These are phyloP conservation scores for Hylaeus volcanicus DNA, from an alignment of 1,140 invertebrate genomes.

Conservation along the genomic window DNA sequence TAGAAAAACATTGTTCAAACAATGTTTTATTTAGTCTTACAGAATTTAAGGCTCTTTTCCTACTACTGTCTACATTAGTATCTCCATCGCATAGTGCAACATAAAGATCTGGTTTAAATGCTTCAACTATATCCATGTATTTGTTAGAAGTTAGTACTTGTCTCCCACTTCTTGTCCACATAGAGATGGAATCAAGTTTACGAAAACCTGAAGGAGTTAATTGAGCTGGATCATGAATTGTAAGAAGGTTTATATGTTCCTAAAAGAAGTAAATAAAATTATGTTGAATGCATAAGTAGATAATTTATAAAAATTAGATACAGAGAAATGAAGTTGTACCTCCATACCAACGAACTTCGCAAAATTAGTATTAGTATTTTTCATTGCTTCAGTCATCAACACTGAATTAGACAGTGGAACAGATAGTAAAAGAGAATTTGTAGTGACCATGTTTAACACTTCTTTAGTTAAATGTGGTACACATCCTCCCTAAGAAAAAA, in stretches of 20 bases:
- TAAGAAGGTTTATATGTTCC: conserved; percentile 83
- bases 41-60: conserved; percentile 86
- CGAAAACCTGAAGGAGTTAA: conserved; percentile 85
- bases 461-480: conserved; percentile 85
- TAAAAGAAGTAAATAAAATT: conserved; percentile 68
- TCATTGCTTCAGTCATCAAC: conserved; percentile 81
- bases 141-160: conserved; percentile 82
- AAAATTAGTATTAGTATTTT: conserved; percentile 79
- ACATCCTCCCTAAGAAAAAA: conserved; percentile 81
- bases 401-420: conserved; percentile 82
- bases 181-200: conserved; percentile 83
- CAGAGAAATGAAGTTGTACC: conserved; percentile 63
- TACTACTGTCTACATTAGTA: conserved; percentile 84
- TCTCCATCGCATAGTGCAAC: conserved; percentile 91
- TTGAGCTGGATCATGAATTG: conserved; percentile 85
- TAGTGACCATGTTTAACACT: conserved; percentile 82
- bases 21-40: conserved; percentile 83
- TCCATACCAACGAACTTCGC: conserved; percentile 83
- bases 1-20: conserved; percentile 83
- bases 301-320: neutral
- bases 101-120: conserved; percentile 89
- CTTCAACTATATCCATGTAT: conserved; percentile 89
- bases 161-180: conserved; percentile 89
- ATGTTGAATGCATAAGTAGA: conserved; percentile 1
- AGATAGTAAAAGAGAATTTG: conserved; percentile 80